Evolutionary conservation across 2,113 vertebrate genomes (phyloP).

Genomic region (Campylorhamphus procurvoides): DNA sequence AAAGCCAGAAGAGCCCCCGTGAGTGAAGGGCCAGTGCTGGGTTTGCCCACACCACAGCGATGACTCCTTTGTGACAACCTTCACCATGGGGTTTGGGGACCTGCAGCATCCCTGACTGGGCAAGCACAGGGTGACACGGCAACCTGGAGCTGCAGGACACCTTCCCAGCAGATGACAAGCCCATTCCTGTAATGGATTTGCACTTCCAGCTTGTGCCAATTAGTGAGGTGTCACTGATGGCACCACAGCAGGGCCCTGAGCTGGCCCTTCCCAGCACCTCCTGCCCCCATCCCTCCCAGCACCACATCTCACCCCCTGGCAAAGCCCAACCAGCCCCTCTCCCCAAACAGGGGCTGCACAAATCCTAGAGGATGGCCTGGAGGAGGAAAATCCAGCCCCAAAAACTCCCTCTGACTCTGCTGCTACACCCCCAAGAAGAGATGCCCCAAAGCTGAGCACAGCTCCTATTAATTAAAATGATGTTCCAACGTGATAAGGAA

Average conservation of each 20-base stretch:
- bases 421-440: neutral
- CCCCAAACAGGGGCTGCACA: neutral
- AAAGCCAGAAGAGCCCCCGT: neutral
- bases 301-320: rapidly evolving
- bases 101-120: neutral
- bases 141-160: neutral
- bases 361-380: neutral
- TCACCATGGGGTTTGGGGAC: neutral
- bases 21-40: rapidly evolving
- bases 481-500: rapidly evolving
- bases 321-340: neutral
- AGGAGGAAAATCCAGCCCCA: neutral
- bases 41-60: rapidly evolving
- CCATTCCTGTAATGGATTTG: neutral
- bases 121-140: rapidly evolving
- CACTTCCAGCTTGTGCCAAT: neutral
- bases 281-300: neutral
- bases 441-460: neutral
- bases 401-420: neutral
- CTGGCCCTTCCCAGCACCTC: neutral
- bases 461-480: neutral
- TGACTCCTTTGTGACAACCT: neutral
- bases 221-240: neutral
- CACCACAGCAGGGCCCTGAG: neutral
- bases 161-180: neutral